Evolutionary conservation across 2,113 vertebrate genomes (phyloP).

Genomic region (Crocuta crocuta): DNA sequence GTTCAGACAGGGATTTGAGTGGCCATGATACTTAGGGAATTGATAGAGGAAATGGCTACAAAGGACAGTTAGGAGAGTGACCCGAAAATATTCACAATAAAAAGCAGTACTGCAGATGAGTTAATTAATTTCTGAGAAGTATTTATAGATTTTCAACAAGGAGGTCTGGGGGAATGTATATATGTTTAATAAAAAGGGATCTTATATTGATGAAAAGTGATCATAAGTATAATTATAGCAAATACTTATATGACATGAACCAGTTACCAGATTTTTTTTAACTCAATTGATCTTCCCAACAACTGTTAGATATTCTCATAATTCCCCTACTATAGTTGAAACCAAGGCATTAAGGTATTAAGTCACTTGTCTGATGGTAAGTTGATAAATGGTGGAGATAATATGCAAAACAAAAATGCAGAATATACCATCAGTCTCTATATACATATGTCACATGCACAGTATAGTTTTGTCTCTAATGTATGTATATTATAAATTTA

Average conservation of each 20-base stretch:
- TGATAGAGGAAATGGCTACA: not conserved
- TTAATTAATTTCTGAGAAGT: not conserved
- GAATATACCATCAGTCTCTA: not conserved
- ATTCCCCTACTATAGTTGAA: not conserved
- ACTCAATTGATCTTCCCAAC: not conserved
- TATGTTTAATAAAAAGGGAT: not conserved
- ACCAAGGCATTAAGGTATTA: not conserved
- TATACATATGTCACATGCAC: not conserved
- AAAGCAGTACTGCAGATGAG: not conserved
- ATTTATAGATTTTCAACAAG: not conserved
- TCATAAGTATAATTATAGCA: not conserved
- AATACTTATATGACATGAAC: not conserved
- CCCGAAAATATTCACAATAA: not conserved
- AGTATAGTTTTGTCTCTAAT: not conserved
- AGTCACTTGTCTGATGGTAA: not conserved
- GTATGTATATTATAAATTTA: not conserved
- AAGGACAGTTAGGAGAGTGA: not conserved
- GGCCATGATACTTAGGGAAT: rapidly evolving
- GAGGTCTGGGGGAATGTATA: not conserved
- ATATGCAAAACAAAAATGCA: not conserved
- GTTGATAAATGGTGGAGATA: not conserved
- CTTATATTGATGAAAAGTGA: not conserved
- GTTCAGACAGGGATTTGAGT: not conserved
- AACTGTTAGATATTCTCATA: not conserved
- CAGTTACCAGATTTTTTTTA: not conserved